Evolutionary conservation across 2,888 invertebrate species (phyloP).

Genomic region (Drosophila picticornis): DNA sequence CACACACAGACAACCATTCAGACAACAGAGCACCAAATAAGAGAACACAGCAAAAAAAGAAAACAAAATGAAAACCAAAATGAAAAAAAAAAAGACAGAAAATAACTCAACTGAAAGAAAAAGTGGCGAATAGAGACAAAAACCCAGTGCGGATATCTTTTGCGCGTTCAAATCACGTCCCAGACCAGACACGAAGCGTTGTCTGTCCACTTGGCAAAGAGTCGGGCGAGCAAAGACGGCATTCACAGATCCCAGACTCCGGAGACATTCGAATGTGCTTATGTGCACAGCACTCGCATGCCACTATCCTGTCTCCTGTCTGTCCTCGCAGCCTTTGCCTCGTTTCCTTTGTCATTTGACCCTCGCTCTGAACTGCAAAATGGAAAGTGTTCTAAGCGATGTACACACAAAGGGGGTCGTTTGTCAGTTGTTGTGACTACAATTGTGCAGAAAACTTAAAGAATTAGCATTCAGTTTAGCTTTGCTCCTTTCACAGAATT

Average conservation of each 20-base stretch:
- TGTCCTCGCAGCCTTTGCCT: conserved; percentile 26
- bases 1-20: conserved; percentile 30
- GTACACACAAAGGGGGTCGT: not conserved
- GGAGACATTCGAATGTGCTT: conserved; percentile 38
- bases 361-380: conserved; percentile 32
- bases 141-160: conserved; percentile 61
- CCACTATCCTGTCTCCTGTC: conserved; percentile 31
- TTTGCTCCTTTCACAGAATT: not conserved
- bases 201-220: conserved; percentile 32
- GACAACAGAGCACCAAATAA: conserved; percentile 31
- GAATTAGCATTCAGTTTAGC: not conserved
- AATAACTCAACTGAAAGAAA: conserved; percentile 59
- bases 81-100: conserved; percentile 13
- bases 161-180: conserved; percentile 76
- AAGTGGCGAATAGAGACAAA: conserved; percentile 52
- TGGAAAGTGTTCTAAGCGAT: conserved; percentile 49
- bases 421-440: not conserved
- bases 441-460: not conserved
- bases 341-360: conserved; percentile 43
- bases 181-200: conserved; percentile 59
- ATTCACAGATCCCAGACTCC: conserved; percentile 39
- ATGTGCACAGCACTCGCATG: conserved; percentile 10
- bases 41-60: conserved; percentile 13
- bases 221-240: not conserved
- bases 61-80: conserved; percentile 26